A percentile compares a stretch with the other conserved stretches of the same genome.
Conservation (phyloP, 2,888 invertebrate genomes). For the Polyommatus icarus region DNA sequence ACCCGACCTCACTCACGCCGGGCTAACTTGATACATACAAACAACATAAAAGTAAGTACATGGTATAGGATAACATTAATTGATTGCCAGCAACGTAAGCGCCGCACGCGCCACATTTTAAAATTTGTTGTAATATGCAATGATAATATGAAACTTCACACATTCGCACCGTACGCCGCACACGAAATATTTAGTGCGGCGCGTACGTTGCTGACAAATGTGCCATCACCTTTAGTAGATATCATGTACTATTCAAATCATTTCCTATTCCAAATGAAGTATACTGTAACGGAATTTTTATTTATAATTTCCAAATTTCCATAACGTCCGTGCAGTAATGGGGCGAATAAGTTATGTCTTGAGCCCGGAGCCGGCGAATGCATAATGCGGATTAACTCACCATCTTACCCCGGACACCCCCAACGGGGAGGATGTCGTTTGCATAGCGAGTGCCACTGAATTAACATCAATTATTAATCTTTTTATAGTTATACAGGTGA, state of each 20-base stretch:
- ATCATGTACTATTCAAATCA: background rate
- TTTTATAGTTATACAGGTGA: background rate
- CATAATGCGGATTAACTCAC: slow-evolving; percentile 30
- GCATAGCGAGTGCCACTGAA: slow-evolving; percentile 14
- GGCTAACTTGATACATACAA: no score
- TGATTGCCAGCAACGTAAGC: no score
- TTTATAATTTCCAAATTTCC: slow-evolving; percentile 28
- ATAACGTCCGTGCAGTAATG: slow-evolving; percentile 19
- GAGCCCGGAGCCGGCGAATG: slow-evolving; percentile 21
- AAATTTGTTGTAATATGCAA: no score
- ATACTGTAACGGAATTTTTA: slow-evolving; percentile 1
- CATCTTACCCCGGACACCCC: slow-evolving; percentile 2
- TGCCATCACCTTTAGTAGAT: no score
- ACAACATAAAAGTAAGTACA: no score
- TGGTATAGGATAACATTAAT: no score
- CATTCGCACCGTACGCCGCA: no score
- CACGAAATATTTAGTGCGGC: no score
- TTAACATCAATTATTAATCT: slow-evolving; percentile 11
- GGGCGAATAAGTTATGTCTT: slow-evolving; percentile 16
- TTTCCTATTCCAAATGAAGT: background rate
- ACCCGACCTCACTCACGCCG: no score
- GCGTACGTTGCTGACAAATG: no score
- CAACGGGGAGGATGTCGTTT: background rate
- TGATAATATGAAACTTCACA: no score
- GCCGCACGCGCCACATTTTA: no score